Percentiles rank a stretch among this genome's conserved stretches.
phyloP scores from a whole-genome alignment of 1,140 invertebrate species.

The Ceratosolen solmsi region DNA sequence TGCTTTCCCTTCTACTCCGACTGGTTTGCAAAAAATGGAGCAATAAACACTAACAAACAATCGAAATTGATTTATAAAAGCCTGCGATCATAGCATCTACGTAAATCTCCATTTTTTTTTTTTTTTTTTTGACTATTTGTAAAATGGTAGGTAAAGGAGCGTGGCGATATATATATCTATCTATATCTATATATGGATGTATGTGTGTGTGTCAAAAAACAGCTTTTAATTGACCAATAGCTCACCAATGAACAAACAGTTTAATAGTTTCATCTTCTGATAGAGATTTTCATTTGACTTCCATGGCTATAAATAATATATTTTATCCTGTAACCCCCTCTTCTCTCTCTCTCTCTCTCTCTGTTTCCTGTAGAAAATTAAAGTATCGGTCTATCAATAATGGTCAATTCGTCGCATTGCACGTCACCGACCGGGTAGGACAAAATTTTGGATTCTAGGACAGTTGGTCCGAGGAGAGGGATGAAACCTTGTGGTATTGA shows the following conservation, averaged over 20 bases:
- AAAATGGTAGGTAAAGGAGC: too few species aligned
- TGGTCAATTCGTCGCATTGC: constrained; percentile 54
- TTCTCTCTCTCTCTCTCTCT: not conserved
- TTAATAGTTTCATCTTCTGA: too few species aligned
- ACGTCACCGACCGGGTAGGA: not conserved
- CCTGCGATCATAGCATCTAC: not conserved
- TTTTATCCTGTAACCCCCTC: not conserved
- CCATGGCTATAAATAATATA: not conserved
- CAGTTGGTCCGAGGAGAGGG: constrained; percentile 47
- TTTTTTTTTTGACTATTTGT: too few species aligned
- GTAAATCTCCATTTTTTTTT: constrained; percentile 36
- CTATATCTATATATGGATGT: too few species aligned
- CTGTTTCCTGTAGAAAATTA: constrained; percentile 15
- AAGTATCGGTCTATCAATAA: constrained; percentile 38
- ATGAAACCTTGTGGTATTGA: constrained; percentile 55
- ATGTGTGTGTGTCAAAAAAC: too few species aligned
- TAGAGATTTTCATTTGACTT: too few species aligned
- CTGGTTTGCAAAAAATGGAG: not conserved
- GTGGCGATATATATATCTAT: too few species aligned
- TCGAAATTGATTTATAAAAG: constrained; percentile 37
- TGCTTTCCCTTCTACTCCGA: not conserved
- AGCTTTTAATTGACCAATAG: too few species aligned
- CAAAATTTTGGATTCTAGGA: constrained; percentile 46
- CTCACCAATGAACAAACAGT: too few species aligned
- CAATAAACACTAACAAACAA: constrained; percentile 21